Conservation (phyloP, 2,113 vertebrate genomes). For the Phrynosoma blainvillii region DNA sequence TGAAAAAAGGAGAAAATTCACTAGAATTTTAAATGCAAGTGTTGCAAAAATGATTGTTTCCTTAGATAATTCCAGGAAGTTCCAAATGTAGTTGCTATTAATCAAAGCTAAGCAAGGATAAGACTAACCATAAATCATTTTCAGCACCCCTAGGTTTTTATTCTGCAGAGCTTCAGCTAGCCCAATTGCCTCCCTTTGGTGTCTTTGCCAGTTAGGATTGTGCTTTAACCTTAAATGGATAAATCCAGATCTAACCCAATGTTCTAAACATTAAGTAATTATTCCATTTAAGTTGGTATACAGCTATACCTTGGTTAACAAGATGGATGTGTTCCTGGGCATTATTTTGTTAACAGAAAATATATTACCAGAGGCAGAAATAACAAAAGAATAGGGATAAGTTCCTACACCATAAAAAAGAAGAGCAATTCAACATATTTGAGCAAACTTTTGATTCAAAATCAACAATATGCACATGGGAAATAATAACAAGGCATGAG, state of each 20-base stretch:
- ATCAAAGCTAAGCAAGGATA: background rate
- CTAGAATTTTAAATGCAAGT: background rate
- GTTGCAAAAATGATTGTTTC: background rate
- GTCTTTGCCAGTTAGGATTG: background rate
- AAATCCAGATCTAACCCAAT: background rate
- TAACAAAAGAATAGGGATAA: too few species aligned
- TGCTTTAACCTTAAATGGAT: background rate
- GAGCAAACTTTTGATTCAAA: too few species aligned
- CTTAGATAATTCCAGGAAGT: background rate
- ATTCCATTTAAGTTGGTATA: background rate
- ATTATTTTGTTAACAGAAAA: too few species aligned
- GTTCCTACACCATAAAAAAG: too few species aligned
- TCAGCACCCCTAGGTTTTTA: background rate
- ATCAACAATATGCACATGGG: too few species aligned
- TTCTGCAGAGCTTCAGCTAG: background rate
- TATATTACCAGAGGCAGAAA: too few species aligned
- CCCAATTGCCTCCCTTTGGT: background rate
- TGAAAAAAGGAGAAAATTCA: background rate
- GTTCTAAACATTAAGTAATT: background rate
- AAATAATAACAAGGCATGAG: too few species aligned
- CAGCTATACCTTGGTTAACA: too few species aligned
- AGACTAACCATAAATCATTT: too few species aligned
- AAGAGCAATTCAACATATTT: too few species aligned
- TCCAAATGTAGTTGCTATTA: background rate
- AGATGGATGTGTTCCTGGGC: too few species aligned